phyloP scores from a whole-genome alignment of 2,113 vertebrate species.

The Sakesphorus luctuosus region DNA sequence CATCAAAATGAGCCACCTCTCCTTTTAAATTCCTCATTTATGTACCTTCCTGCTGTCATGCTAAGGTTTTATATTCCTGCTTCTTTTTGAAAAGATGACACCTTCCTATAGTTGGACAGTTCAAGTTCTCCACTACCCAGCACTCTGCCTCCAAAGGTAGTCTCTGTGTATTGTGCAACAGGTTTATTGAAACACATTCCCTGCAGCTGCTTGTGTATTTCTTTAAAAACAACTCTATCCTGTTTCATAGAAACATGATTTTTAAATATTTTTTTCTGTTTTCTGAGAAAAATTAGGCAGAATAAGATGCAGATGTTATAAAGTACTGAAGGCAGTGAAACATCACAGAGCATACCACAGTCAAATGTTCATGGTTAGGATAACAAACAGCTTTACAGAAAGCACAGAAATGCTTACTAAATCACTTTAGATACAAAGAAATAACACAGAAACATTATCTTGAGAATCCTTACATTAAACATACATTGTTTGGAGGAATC shows the following conservation, averaged over 20 bases:
- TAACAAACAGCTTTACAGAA: neutral
- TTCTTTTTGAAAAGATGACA: neutral
- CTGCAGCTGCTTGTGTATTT: neutral
- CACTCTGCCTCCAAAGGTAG: neutral
- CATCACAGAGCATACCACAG: neutral
- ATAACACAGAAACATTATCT: neutral
- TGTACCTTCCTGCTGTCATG: neutral
- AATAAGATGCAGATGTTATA: neutral
- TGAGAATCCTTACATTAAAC: neutral
- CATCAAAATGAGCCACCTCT: neutral
- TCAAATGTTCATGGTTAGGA: neutral
- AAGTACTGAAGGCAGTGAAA: neutral
- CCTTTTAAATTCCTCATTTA: neutral
- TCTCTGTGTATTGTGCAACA: rapidly evolving
- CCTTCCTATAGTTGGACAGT: neutral
- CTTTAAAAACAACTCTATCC: neutral
- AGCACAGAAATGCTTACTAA: neutral
- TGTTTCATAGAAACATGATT: neutral
- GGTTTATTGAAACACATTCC: neutral
- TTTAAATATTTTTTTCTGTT: neutral
- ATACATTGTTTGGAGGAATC: neutral
- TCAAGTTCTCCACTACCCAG: neutral
- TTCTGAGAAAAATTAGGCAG: neutral
- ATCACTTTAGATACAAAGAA: neutral
- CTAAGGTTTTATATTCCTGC: neutral